Percentiles rank a stretch among this genome's conserved stretches.
Evolutionary conservation across 2,797 vertebrate species (phyloP).

Genomic region (Sebastes steindachneri): DNA sequence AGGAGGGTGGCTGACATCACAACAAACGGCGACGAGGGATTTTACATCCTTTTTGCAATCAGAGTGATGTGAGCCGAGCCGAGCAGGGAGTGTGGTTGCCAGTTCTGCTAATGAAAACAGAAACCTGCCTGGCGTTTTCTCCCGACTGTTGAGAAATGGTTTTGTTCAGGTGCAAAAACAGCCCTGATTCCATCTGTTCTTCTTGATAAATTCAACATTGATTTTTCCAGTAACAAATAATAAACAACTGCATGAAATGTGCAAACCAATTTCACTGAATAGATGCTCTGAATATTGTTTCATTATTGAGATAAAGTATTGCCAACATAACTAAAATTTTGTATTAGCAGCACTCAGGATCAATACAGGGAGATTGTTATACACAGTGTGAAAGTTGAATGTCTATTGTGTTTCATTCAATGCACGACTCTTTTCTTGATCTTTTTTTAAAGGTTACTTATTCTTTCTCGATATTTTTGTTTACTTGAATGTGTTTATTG

Average conservation of each 20-base stretch:
- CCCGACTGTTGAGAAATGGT: slow-evolving; percentile 25
- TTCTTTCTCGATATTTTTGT: not conserved
- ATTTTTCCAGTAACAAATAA: slow-evolving; percentile 50
- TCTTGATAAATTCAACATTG: slow-evolving; percentile 51
- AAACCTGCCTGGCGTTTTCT: slow-evolving; percentile 37
- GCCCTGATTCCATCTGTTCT: slow-evolving; percentile 53
- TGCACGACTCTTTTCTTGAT: not conserved
- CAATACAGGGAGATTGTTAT: slow-evolving; percentile 27
- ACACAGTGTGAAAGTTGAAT: not conserved
- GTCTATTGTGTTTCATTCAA: slow-evolving; percentile 5
- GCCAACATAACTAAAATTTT: slow-evolving; percentile 9
- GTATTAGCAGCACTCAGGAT: slow-evolving; percentile 25
- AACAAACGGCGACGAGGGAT: slow-evolving; percentile 6
- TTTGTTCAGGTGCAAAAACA: slow-evolving; percentile 55
- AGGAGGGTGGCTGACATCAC: not conserved
- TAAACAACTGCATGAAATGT: slow-evolving; percentile 38
- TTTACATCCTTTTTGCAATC: slow-evolving; percentile 21
- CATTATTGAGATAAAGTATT: slow-evolving; percentile 28
- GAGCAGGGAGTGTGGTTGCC: slow-evolving; percentile 19
- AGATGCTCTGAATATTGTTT: slow-evolving; percentile 41
- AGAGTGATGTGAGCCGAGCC: slow-evolving; percentile 9
- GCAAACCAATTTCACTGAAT: slow-evolving; percentile 36
- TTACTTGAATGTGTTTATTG: not conserved
- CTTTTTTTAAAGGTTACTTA: not conserved
- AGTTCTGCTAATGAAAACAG: slow-evolving; percentile 53